phyloP scores from a whole-genome alignment of 2,797 vertebrate species.

The Cercopithecus mitis region DNA sequence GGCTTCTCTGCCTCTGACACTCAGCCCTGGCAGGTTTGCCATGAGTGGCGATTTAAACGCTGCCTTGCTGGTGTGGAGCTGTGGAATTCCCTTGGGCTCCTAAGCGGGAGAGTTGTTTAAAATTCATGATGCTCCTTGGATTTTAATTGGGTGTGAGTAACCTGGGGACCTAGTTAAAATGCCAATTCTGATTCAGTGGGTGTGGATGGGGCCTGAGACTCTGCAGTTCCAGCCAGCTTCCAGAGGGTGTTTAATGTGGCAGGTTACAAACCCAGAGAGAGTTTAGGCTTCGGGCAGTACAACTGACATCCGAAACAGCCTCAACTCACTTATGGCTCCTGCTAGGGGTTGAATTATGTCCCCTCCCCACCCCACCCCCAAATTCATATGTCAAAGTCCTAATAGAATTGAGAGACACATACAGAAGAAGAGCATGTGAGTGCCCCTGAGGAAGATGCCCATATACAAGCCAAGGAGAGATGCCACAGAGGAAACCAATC shows the following conservation, averaged over 20 bases:
- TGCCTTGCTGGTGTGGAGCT: background rate
- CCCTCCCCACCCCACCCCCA: background rate
- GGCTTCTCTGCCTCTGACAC: background rate
- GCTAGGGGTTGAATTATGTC: background rate
- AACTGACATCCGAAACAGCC: background rate
- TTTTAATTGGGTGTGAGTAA: background rate
- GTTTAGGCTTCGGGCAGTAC: background rate
- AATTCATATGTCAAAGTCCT: background rate
- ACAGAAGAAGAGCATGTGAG: background rate
- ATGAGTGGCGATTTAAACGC: background rate
- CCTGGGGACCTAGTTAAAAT: background rate
- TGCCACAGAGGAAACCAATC: background rate
- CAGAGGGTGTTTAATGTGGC: fast-evolving
- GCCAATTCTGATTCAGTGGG: background rate
- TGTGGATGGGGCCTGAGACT: background rate
- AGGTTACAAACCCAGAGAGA: background rate
- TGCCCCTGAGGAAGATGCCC: too few relatives aligned
- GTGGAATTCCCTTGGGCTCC: background rate
- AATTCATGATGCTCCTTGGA: background rate
- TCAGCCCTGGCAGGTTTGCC: background rate
- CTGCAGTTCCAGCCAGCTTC: background rate
- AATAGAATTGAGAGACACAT: background rate
- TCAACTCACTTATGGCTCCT: background rate
- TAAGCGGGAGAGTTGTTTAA: background rate
- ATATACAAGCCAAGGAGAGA: background rate